phyloP scores from a whole-genome alignment of 2,888 invertebrate genomes.

The Eristalis pertinax region DNA sequence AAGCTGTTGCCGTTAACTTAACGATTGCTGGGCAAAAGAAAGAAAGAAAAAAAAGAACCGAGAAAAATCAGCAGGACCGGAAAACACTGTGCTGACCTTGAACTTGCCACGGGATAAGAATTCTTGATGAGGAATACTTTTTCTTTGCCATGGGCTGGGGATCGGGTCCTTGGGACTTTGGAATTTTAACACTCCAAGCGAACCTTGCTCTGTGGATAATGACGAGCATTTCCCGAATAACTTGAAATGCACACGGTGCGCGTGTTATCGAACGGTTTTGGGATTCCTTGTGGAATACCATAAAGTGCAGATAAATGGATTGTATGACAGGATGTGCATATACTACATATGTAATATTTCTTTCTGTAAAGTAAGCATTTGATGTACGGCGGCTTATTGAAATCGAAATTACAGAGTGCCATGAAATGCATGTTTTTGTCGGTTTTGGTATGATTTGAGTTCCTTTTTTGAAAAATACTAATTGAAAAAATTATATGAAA shows the following conservation, averaged over 20 bases:
- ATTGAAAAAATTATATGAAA: no score
- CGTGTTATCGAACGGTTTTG: neutral
- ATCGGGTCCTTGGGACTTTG: neutral
- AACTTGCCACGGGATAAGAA: neutral
- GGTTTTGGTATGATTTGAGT: no score
- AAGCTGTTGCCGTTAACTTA: neutral
- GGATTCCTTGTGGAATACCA: constrained; percentile 12
- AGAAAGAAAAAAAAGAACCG: neutral
- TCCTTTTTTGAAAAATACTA: no score
- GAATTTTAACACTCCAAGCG: neutral
- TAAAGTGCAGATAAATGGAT: neutral
- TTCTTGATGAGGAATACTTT: neutral
- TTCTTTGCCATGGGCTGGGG: neutral
- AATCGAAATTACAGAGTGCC: neutral
- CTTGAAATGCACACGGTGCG: constrained; percentile 35
- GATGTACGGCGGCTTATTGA: neutral
- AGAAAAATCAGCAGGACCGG: neutral
- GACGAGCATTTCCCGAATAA: constrained; percentile 1
- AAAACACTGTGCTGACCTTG: neutral
- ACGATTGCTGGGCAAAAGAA: neutral
- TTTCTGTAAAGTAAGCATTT: neutral
- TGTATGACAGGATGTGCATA: neutral
- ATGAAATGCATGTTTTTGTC: no score
- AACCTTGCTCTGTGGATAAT: neutral
- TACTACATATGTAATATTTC: no score